These are phyloP conservation scores for Typhlichthys subterraneus DNA, from an alignment of 2,797 vertebrate species.

Conservation along the genomic window DNA sequence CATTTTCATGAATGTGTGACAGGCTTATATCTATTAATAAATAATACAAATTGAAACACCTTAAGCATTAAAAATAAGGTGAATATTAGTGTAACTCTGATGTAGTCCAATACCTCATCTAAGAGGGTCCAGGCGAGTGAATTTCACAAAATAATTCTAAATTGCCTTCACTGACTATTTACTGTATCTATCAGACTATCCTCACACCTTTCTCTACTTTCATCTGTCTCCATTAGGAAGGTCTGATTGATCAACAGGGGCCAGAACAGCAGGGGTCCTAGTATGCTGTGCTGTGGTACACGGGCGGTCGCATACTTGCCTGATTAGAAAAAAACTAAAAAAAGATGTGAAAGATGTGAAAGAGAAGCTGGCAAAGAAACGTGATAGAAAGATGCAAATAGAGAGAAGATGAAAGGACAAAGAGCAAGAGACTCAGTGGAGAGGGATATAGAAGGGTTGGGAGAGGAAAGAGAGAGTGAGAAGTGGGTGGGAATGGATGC, in stretches of 20 bases:
- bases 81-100: too few species aligned
- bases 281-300: conserved; percentile 44
- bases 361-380: conserved; percentile 9
- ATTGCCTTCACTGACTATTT: not conserved
- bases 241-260: conserved; percentile 65
- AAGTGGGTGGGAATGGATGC: not conserved
- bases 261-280: conserved; percentile 42
- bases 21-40: too few species aligned
- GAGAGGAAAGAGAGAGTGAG: not conserved
- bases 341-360: conserved; percentile 1
- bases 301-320: conserved; percentile 28
- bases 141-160: too few species aligned
- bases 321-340: conserved; percentile 19
- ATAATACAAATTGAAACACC: too few species aligned
- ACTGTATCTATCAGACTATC: conserved; percentile 13
- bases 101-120: too few species aligned
- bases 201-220: conserved; percentile 9
- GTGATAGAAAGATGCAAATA: not conserved
- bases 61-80: too few species aligned
- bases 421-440: not conserved
- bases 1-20: too few species aligned
- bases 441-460: not conserved
- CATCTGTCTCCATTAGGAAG: conserved; percentile 43
- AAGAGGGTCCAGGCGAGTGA: too few species aligned
- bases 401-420: not conserved